phyloP scores from a whole-genome alignment of 2,888 invertebrate species.

The Drosophila antonietae region DNA sequence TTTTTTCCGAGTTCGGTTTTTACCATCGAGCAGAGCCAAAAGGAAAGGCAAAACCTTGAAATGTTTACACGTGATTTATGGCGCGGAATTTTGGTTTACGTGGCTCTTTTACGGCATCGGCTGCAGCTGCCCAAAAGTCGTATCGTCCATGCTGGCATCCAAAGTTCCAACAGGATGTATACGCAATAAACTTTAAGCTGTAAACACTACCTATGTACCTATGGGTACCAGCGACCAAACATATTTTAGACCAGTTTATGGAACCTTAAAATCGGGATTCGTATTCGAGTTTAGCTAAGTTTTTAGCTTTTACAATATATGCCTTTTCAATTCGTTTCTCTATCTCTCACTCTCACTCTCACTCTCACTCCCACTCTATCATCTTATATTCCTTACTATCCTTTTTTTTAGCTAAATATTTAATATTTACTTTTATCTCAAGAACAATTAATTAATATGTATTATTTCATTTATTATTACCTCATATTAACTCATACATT shows the following conservation, averaged over 20 bases:
- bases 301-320: background rate
- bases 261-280: background rate
- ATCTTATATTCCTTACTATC: background rate
- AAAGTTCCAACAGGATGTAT: conserved; percentile 9
- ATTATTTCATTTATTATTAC: too few relatives aligned
- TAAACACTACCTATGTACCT: conserved; percentile 1
- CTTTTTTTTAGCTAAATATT: too few relatives aligned
- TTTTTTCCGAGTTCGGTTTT: conserved; percentile 32
- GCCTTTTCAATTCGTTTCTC: background rate
- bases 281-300: background rate
- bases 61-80: conserved; percentile 72
- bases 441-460: too few relatives aligned
- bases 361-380: background rate
- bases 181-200: conserved; percentile 19
- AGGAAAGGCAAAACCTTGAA: conserved; percentile 43
- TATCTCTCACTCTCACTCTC: background rate
- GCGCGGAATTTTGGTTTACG: conserved; percentile 70
- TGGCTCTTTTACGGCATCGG: conserved; percentile 32
- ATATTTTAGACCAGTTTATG: background rate
- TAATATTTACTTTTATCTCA: too few relatives aligned
- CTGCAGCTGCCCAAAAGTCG: background rate
- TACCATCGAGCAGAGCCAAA: conserved; percentile 25
- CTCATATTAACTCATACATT: background rate
- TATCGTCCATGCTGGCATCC: conserved; percentile 5
- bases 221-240: background rate